A percentile compares a stretch with the other conserved stretches of the same genome.
These are phyloP conservation scores for Lagodon rhomboides DNA, from an alignment of 2,797 vertebrate genomes.

Conservation along the genomic window DNA sequence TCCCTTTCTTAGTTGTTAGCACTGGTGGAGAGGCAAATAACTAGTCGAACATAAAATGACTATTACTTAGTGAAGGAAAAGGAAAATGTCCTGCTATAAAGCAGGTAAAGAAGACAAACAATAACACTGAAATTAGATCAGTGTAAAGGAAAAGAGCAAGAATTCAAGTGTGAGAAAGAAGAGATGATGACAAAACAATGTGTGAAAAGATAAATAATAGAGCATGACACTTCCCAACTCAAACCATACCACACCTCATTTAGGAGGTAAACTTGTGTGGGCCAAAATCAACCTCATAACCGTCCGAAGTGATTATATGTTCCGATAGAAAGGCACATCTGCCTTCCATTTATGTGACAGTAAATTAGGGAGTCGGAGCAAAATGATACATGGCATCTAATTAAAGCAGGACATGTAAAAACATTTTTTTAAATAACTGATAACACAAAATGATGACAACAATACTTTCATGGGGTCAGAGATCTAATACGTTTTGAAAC, in stretches of 20 bases:
- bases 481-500: conserved; percentile 11
- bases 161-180: neutral
- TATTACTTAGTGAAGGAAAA: neutral
- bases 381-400: conserved; percentile 31
- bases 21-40: neutral
- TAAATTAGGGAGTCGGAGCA: conserved; percentile 53
- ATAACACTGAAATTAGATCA: neutral
- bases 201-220: conserved; percentile 16
- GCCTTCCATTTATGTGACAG: conserved; percentile 53
- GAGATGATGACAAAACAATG: neutral
- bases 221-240: neutral
- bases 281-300: conserved; percentile 42
- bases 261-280: conserved; percentile 31
- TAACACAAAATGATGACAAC: conserved; percentile 1
- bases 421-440: conserved; percentile 21
- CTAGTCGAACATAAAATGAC: conserved; percentile 7
- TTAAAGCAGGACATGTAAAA: conserved; percentile 35
- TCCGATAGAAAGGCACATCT: conserved; percentile 55
- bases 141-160: neutral
- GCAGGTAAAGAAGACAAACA: neutral
- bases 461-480: conserved; percentile 10
- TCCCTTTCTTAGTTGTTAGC: neutral
- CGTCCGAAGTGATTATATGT: conserved; percentile 39
- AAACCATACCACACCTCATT: conserved; percentile 26
- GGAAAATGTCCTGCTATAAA: conserved; percentile 18